phyloP scores from a whole-genome alignment of 2,888 invertebrate genomes.

The Petrophora chlorosata region DNA sequence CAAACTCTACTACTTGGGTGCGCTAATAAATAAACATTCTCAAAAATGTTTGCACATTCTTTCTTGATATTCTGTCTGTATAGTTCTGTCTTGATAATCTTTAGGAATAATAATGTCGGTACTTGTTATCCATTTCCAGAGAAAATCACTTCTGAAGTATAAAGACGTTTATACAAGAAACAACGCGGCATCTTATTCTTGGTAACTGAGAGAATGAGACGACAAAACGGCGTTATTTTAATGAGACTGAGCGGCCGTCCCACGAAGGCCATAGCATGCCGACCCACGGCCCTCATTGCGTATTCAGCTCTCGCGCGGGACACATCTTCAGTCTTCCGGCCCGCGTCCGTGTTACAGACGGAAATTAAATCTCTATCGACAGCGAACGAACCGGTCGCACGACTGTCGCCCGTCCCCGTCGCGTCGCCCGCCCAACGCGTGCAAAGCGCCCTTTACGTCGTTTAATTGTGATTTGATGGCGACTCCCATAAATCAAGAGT shows the following conservation, averaged over 20 bases:
- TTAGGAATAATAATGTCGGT: neutral
- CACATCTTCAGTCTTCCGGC: constrained; percentile 20
- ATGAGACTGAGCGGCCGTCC: constrained; percentile 2
- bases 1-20: too few relatives aligned
- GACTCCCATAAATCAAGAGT: constrained; percentile 30
- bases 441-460: constrained; percentile 14
- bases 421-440: neutral
- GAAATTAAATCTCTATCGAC: constrained; percentile 37
- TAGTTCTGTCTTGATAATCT: neutral
- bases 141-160: neutral
- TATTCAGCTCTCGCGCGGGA: constrained; percentile 28
- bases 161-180: neutral
- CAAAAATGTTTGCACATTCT: too few relatives aligned
- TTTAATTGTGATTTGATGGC: constrained; percentile 38
- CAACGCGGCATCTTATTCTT: neutral
- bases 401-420: constrained; percentile 13
- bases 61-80: too few relatives aligned
- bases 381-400: constrained; percentile 13
- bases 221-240: constrained; percentile 12
- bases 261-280: neutral
- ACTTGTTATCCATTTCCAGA: neutral
- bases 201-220: neutral
- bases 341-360: constrained; percentile 17
- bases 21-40: too few relatives aligned
- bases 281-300: constrained; percentile 23